These are phyloP conservation scores for Metallyticus violacea DNA, from an alignment of 2,888 invertebrate genomes.

Conservation along the genomic window DNA sequence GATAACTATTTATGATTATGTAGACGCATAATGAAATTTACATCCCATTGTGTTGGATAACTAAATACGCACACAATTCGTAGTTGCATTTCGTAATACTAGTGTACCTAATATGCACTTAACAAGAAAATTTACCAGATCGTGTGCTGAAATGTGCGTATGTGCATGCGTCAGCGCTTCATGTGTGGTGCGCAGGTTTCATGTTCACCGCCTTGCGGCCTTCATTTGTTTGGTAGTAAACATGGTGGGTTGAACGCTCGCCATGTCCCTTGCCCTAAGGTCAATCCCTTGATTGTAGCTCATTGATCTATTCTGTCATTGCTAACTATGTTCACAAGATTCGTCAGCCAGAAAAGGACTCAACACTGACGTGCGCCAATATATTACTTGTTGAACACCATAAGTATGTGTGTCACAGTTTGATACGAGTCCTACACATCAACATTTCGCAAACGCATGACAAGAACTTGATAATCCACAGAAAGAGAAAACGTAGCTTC, in stretches of 20 bases:
- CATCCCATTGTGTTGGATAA: too few species aligned
- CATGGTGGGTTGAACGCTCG: constrained; percentile 13
- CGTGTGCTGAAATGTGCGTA: neutral
- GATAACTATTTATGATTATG: too few species aligned
- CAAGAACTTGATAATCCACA: too few species aligned
- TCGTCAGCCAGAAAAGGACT: neutral
- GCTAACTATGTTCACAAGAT: neutral
- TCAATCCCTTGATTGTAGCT: constrained; percentile 13
- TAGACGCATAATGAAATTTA: too few species aligned
- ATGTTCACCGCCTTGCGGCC: neutral
- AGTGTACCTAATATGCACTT: neutral
- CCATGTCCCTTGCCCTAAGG: constrained; percentile 11
- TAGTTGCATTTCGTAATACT: neutral
- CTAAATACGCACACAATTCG: too few species aligned
- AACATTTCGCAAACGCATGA: neutral
- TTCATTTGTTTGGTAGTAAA: neutral
- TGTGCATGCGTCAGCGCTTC: neutral
- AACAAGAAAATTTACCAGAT: neutral
- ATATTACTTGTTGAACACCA: neutral
- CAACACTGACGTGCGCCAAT: neutral
- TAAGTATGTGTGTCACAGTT: neutral
- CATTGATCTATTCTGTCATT: constrained; percentile 13
- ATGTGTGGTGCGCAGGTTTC: neutral
- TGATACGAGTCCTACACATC: neutral
- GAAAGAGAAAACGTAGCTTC: too few species aligned